Evolutionary conservation across 1,140 invertebrate genomes (phyloP).

Genomic region (Chymomyza costata): DNA sequence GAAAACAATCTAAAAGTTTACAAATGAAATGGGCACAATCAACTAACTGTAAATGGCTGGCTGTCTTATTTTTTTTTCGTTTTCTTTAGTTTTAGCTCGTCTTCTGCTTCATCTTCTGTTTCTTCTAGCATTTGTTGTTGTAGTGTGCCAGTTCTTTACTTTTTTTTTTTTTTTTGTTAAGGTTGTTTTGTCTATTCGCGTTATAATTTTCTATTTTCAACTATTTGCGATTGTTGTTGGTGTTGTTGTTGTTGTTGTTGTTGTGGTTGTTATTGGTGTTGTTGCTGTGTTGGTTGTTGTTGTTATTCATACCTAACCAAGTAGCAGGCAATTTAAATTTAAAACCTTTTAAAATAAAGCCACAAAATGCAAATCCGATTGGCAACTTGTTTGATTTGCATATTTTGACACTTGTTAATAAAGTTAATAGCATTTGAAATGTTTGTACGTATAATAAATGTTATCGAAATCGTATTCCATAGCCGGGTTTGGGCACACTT

Average conservation of each 20-base stretch:
- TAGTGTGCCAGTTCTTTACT: conserved; percentile 22
- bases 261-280: no score
- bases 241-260: no score
- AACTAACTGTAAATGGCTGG: conserved; percentile 69
- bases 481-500: no score
- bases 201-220: conserved; percentile 60
- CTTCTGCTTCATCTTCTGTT: conserved; percentile 28
- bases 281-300: no score
- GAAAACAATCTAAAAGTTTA: conserved; percentile 61
- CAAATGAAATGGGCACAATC: conserved; percentile 71
- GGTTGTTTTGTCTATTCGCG: conserved; percentile 41
- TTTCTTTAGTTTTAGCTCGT: conserved; percentile 54
- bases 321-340: no score
- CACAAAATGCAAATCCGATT: conserved; percentile 32
- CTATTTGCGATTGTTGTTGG: conserved; percentile 41
- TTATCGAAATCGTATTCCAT: no score
- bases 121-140: conserved; percentile 14
- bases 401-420: conserved; percentile 68
- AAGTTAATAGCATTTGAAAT: no score
- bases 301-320: no score
- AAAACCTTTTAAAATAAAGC: no score
- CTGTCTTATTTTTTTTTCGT: no score
- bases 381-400: conserved; percentile 50
- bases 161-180: conserved; percentile 28
- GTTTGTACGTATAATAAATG: no score